Base-by-base conservation (phyloP, 2,797 vertebrate species). In the Parauchenoglanis punctatus region DNA sequence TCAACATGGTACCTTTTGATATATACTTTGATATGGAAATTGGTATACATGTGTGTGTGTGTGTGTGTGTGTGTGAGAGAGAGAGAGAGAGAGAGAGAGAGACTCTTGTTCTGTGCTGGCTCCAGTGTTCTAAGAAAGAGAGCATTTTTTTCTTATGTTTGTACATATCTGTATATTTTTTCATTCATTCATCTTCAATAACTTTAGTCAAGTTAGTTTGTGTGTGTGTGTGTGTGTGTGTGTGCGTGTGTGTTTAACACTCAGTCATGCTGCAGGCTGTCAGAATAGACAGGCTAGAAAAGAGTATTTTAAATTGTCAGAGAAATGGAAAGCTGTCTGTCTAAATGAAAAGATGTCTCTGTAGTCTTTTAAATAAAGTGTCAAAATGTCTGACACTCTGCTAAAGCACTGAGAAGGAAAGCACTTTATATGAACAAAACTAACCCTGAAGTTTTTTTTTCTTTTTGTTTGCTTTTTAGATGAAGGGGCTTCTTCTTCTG, bases 21-120 rank as follows among this genome's bases (percentile, higher is more conserved):
- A 4, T 58, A 80, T 28, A 81, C 78, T 81, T 61, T 81, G 58
- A 81, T 61, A 81, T 81, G 78, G 35, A 61, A 61, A 81, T 81
- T 15, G 11, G 18, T 44, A 20, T 59, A 28, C 44, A 28, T 59
- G 73, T 77, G 76, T 58, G 46, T 6, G 11, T n/a, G 23, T 76
- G 46, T 76, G 46, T 77, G 28, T 52, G 20, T 13, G 68, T 23
- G 70, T 12, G 35, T 23, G 44, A 4, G n/a, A 18, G 67, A 4
- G 11, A 0, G n/a, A 20, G 28, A 67, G 12, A 70, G 31, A n/a
- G 11, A 25, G 72, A 13, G 10, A 49, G 23, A 17, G 52, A 76
- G 13, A 28, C 18, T 15, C 35, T 78, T 59, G 56, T 59, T 81
- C 56, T 13, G 15, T 77, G 75, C 15, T 78, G n/a, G 76, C 76